phyloP scores from a whole-genome alignment of 2,888 invertebrate genomes.

The Ischnura elegans region DNA sequence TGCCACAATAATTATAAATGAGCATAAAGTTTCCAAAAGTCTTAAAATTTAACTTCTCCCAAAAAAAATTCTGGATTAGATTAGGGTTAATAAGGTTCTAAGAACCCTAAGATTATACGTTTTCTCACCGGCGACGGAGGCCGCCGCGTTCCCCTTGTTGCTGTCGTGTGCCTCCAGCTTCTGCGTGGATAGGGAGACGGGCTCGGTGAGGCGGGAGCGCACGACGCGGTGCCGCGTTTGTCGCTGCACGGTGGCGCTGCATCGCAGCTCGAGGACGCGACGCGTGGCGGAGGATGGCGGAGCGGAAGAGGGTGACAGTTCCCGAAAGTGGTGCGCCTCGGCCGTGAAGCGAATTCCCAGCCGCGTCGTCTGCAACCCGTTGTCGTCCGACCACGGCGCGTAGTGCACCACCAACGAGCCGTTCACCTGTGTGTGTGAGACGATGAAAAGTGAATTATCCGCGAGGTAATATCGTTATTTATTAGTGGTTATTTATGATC shows the following conservation, averaged over 20 bases:
- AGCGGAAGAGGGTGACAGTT: conserved; percentile 30
- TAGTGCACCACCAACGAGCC: conserved; percentile 50
- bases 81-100: no score
- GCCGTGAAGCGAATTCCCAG: conserved; percentile 53
- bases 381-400: conserved; percentile 59
- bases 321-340: conserved; percentile 46
- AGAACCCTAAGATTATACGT: no score
- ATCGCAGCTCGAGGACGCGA: conserved; percentile 75
- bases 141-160: background rate
- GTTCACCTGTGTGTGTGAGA: conserved; percentile 29
- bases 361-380: conserved; percentile 27
- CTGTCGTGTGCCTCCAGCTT: conserved; percentile 49
- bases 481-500: no score
- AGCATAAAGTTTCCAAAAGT: no score
- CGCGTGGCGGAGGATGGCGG: conserved; percentile 73
- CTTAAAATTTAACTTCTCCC: no score
- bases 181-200: conserved; percentile 53
- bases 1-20: no score
- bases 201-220: background rate
- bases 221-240: conserved; percentile 58
- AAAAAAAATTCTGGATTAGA: no score
- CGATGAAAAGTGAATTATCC: no score
- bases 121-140: conserved; percentile 16
- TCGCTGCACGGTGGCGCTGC: conserved; percentile 74
- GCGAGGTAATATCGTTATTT: no score